Base-by-base conservation (phyloP, 2,113 vertebrate species). In the Hyperopisus bebe region DNA sequence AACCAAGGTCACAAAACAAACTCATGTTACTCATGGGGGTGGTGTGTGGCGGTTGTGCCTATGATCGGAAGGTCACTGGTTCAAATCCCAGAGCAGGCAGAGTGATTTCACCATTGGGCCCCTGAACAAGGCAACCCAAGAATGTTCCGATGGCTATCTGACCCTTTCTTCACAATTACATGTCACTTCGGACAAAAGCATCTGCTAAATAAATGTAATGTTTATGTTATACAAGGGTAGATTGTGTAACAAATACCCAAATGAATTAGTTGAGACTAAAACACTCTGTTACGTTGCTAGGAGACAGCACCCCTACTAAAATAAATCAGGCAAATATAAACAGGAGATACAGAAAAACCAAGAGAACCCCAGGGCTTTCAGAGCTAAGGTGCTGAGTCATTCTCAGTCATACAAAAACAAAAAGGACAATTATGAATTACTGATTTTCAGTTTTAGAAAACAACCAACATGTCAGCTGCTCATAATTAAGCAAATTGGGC, bases 351-450 rank as follows among this genome's bases (percentile, higher is more conserved):
- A 70, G 27, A 31, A 27, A 70, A 11, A 13, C n/a, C 13, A 35
- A 66, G 24, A 58, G 21, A 27, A n/a, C n/a, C 62, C n/a, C 62
- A 66, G n/a, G 62, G 21, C 21, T 42, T 31, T 77, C 47, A 19
- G 66, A n/a, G 5, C 46, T 35, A 90, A 89, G 86, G 90, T 93
- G 93, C 93, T 31, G 89, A 94, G 92, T 94, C 94, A 95, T 15
- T 91, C 66, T 93, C 21, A 0, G 51, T 44, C 13, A 53, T 62
- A 9, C 39, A n/a, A 31, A 50, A 87, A 19, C 39, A 42, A 31
- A 50, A 87, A 42, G 91, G 93, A 89, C 58, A 90, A 80, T 21
- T 24, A 0, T 1, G 19, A 15, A n/a, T 39, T 15, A 21, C 1
- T 70, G 47, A 11, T 48, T 5, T 42, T 35, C 83, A 2, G 51